Evolutionary conservation across 2,888 invertebrate genomes (phyloP).

Genomic region (Macroteleia sp.): DNA sequence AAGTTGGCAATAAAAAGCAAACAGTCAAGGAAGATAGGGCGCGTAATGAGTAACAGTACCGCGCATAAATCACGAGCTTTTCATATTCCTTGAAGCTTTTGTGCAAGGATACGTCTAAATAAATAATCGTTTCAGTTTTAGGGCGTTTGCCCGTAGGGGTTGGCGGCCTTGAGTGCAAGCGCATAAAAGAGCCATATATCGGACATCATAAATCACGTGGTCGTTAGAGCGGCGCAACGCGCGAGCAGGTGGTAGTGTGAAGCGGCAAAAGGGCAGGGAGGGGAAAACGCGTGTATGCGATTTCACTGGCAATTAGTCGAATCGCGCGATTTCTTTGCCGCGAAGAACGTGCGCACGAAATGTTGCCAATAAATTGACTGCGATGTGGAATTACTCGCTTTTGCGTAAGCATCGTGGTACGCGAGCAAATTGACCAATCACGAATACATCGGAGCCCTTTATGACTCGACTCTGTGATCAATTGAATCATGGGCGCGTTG

Average conservation of each 20-base stretch:
- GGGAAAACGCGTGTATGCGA: conserved; percentile 25
- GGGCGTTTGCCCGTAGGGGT: conserved; percentile 4
- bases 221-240: conserved; percentile 20
- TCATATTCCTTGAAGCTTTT: conserved; percentile 27
- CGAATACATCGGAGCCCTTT: conserved; percentile 59
- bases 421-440: conserved; percentile 55
- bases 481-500: conserved; percentile 52
- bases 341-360: conserved; percentile 16
- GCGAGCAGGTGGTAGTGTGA: too few species aligned
- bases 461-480: conserved; percentile 50
- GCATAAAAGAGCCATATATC: conserved; percentile 17
- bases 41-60: conserved; percentile 19
- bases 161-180: conserved; percentile 2
- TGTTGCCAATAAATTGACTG: conserved; percentile 34
- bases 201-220: conserved; percentile 57
- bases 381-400: conserved; percentile 42
- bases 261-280: too few species aligned
- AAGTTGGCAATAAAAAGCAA: conserved; percentile 19
- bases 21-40: conserved; percentile 13
- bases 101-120: conserved; percentile 39
- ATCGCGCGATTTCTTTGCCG: conserved; percentile 47
- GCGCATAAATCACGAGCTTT: conserved; percentile 24
- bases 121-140: conserved; percentile 45
- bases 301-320: conserved; percentile 61
- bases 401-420: conserved; percentile 38